A percentile compares a stretch with the other conserved stretches of the same genome.
Conservation (phyloP, 2,888 invertebrate genomes). For the Nomada ruficornis region DNA sequence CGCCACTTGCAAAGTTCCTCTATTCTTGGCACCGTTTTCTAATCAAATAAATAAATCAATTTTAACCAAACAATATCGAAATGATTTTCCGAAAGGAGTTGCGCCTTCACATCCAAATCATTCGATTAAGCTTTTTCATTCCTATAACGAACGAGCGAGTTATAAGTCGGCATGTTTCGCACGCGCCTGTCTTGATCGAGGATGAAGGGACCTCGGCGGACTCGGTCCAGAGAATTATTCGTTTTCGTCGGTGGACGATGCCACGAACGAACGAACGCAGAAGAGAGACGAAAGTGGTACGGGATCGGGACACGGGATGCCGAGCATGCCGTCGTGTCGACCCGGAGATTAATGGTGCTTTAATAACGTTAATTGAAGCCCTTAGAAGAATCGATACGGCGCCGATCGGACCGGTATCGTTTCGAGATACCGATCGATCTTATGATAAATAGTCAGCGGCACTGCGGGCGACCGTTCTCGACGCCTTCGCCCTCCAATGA, state of each 20-base stretch:
- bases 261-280: conserved; percentile 26
- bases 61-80: neutral
- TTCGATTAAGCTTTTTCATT: conserved; percentile 36
- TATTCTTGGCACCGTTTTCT: too few relatives aligned
- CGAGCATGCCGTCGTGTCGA: conserved; percentile 77
- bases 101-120: neutral
- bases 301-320: conserved; percentile 74
- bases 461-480: conserved; percentile 82
- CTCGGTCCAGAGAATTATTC: conserved; percentile 48
- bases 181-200: conserved; percentile 51
- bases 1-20: too few relatives aligned
- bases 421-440: conserved; percentile 83
- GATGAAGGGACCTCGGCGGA: conserved; percentile 54
- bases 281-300: conserved; percentile 54
- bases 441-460: conserved; percentile 84
- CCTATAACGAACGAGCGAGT: conserved; percentile 8
- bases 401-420: conserved; percentile 79
- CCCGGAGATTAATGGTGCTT: conserved; percentile 82
- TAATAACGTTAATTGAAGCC: conserved; percentile 84
- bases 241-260: conserved; percentile 38
- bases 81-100: neutral
- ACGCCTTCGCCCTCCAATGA: conserved; percentile 75
- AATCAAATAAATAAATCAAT: too few relatives aligned
- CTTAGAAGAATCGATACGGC: conserved; percentile 83
- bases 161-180: conserved; percentile 50